Evolutionary conservation across 2,797 vertebrate species (phyloP).

Genomic region (Antrozous pallidus): DNA sequence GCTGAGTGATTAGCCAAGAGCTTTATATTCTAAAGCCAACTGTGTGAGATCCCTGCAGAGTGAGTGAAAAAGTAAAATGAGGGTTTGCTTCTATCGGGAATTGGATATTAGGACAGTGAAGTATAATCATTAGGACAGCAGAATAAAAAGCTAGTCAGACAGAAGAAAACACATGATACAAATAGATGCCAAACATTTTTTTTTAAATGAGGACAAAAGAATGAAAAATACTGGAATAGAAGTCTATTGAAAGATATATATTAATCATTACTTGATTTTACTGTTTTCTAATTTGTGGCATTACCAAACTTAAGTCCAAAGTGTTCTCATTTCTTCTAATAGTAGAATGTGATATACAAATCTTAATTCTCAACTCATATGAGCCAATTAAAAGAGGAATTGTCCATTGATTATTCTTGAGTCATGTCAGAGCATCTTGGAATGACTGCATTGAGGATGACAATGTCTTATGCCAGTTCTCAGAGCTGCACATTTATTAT

Average conservation of each 20-base stretch:
- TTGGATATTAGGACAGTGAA: constrained; percentile 27
- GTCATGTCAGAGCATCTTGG: background rate
- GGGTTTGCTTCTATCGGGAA: constrained; percentile 15
- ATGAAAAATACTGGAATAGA: background rate
- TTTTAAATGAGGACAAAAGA: background rate
- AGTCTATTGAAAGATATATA: background rate
- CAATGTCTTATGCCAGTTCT: background rate
- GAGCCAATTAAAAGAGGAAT: background rate
- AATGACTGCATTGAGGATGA: background rate
- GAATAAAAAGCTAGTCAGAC: background rate
- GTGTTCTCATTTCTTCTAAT: background rate
- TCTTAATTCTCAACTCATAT: background rate
- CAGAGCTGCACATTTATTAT: background rate
- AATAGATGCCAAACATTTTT: background rate
- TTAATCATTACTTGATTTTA: background rate
- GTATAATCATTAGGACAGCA: background rate
- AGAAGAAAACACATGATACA: background rate
- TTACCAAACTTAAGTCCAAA: background rate
- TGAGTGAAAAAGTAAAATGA: constrained; percentile 51
- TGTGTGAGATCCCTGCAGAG: constrained; percentile 33
- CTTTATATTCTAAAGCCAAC: constrained; percentile 39
- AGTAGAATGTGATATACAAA: background rate
- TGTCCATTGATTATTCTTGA: background rate
- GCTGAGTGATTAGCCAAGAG: constrained; percentile 43
- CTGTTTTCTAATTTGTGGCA: background rate